Percentiles rank a stretch among this genome's conserved stretches.
Evolutionary conservation across 2,888 invertebrate species (phyloP).

Genomic region (Achlya flavicornis): DNA sequence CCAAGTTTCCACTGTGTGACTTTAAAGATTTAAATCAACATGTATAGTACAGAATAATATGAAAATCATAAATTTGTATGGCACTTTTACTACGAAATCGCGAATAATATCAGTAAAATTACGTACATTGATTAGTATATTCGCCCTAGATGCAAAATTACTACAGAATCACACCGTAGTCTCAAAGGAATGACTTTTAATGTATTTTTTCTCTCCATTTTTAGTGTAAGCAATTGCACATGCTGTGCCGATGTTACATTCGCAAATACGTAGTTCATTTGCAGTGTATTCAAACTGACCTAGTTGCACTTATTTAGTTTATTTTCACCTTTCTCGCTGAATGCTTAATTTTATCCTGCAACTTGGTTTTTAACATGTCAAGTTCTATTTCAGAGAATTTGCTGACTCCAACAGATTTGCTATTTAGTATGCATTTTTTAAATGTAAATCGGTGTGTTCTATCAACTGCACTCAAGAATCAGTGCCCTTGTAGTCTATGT

Average conservation of each 20-base stretch:
- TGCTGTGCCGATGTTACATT: slow-evolving; percentile 32
- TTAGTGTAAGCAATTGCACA: slow-evolving; percentile 5
- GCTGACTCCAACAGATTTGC: neutral
- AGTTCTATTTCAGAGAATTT: neutral
- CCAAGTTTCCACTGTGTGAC: no score
- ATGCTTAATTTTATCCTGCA: slow-evolving; percentile 11
- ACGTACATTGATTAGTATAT: neutral
- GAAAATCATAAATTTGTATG: no score
- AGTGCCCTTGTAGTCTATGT: no score
- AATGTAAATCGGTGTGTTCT: no score
- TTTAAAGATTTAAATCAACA: no score
- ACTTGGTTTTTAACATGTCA: neutral
- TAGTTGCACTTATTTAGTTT: slow-evolving; percentile 46
- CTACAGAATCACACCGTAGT: neutral
- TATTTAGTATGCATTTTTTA: neutral
- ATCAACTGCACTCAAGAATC: no score
- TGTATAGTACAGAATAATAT: no score
- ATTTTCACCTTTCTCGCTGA: slow-evolving; percentile 29
- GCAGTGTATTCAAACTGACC: slow-evolving; percentile 52
- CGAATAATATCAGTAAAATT: neutral
- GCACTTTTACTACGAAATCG: no score
- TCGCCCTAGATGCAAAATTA: no score
- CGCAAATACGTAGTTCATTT: slow-evolving; percentile 52
- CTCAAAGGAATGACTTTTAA: slow-evolving; percentile 2
- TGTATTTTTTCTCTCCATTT: neutral